phyloP scores from a whole-genome alignment of 2,113 vertebrate genomes.

The Catharus fuscescens region DNA sequence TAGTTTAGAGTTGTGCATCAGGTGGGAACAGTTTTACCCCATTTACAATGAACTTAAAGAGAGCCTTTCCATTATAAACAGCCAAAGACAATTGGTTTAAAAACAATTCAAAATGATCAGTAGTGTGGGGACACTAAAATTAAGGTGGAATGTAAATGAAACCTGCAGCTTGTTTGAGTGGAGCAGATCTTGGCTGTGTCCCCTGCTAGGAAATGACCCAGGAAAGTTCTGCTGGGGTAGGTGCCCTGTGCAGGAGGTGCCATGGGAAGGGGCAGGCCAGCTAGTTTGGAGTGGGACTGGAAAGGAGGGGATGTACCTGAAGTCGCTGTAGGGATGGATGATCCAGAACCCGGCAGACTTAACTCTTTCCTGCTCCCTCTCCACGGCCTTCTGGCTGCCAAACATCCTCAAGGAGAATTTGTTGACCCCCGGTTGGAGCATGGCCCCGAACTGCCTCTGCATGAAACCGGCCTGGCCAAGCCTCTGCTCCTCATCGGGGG shows the following conservation, averaged over 20 bases:
- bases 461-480: conserved; percentile 94
- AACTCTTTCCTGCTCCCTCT: conserved; percentile 95
- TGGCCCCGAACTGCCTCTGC: conserved; percentile 95
- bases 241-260: background rate
- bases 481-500: conserved; percentile 88
- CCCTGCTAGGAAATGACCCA: background rate
- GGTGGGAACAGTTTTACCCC: conserved; percentile 7
- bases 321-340: conserved; percentile 99
- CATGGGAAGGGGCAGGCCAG: background rate
- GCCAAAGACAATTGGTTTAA: background rate
- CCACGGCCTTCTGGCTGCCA: conserved; percentile 98
- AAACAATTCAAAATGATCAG: background rate
- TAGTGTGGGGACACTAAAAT: background rate
- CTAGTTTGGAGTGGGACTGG: background rate
- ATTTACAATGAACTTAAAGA: background rate
- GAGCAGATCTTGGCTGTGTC: background rate
- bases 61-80: background rate
- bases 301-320: conserved; percentile 85
- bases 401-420: conserved; percentile 99
- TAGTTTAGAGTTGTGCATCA: conserved; percentile 25
- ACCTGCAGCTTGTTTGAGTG: background rate
- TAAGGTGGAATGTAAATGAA: background rate
- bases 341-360: conserved; percentile 99
- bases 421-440: conserved; percentile 99
- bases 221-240: conserved; percentile 13